A percentile compares a stretch with the other conserved stretches of the same genome.
Evolutionary conservation across 2,888 invertebrate species (phyloP).

Genomic region (Mythimna pallens): DNA sequence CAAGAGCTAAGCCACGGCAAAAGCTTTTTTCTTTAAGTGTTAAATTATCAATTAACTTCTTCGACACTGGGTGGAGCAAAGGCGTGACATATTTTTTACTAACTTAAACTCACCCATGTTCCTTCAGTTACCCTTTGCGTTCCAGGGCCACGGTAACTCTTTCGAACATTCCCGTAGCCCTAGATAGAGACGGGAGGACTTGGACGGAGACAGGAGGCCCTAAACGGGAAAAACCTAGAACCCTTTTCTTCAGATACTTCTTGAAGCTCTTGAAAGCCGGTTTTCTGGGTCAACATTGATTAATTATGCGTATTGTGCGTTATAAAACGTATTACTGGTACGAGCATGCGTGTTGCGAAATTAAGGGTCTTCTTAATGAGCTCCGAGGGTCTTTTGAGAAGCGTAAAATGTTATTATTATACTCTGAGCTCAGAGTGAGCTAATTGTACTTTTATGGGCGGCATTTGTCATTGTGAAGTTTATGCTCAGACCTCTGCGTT

Average conservation of each 20-base stretch:
- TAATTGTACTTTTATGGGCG: conserved; percentile 26
- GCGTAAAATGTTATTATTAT: conserved; percentile 17
- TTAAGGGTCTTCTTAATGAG: conserved; percentile 44
- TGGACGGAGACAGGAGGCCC: too few species aligned
- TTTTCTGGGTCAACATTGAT: conserved; percentile 56
- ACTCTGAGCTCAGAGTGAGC: background rate
- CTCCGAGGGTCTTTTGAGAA: conserved; percentile 11
- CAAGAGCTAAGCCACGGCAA: background rate
- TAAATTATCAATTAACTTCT: too few species aligned
- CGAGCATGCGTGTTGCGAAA: conserved; percentile 39
- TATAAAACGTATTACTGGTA: conserved; percentile 37
- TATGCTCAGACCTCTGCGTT: background rate
- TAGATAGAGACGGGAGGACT: too few species aligned
- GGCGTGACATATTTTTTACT: too few species aligned
- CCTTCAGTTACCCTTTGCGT: too few species aligned
- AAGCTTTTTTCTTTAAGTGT: background rate
- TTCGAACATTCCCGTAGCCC: too few species aligned
- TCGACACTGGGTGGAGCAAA: too few species aligned
- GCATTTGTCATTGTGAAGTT: conserved; percentile 10
- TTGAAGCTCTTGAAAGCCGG: conserved; percentile 28
- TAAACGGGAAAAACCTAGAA: background rate
- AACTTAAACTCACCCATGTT: too few species aligned
- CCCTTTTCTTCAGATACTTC: conserved; percentile 21
- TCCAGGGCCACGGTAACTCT: too few species aligned
- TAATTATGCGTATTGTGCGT: conserved; percentile 46